phyloP scores from a whole-genome alignment of 2,888 invertebrate genomes.

The Julus scanicus region DNA sequence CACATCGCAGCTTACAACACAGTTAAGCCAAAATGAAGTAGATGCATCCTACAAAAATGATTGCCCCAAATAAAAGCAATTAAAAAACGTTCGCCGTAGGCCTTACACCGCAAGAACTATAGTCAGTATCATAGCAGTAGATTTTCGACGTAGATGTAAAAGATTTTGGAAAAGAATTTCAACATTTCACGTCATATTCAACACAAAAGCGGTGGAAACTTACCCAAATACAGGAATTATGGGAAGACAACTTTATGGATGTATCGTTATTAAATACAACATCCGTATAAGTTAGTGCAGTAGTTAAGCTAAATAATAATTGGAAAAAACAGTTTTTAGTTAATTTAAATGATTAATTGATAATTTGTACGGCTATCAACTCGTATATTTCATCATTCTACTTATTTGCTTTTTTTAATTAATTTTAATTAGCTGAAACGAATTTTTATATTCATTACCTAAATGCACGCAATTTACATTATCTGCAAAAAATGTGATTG shows the following conservation, averaged over 20 bases:
- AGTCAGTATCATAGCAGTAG: no score
- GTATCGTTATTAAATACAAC: slow-evolving; percentile 41
- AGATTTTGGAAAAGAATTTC: neutral
- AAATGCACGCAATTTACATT: no score
- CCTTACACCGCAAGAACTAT: neutral
- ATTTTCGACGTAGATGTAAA: no score
- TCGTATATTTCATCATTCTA: no score
- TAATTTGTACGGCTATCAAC: no score
- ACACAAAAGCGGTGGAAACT: neutral
- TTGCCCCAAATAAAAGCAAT: neutral
- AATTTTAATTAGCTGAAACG: no score
- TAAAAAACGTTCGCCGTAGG: neutral
- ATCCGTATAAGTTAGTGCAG: neutral
- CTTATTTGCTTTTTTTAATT: no score
- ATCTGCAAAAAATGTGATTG: no score
- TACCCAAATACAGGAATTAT: slow-evolving; percentile 49
- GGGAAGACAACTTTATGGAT: neutral
- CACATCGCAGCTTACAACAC: slow-evolving; percentile 53
- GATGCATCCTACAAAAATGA: slow-evolving; percentile 47
- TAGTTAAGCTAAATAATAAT: neutral
- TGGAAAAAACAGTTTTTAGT: neutral
- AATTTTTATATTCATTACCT: no score
- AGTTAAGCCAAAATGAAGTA: slow-evolving; percentile 52
- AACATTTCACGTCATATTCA: neutral
- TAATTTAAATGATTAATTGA: neutral